These are phyloP conservation scores for Pteruthius melanotis DNA, from an alignment of 2,113 vertebrate species.

Conservation along the genomic window DNA sequence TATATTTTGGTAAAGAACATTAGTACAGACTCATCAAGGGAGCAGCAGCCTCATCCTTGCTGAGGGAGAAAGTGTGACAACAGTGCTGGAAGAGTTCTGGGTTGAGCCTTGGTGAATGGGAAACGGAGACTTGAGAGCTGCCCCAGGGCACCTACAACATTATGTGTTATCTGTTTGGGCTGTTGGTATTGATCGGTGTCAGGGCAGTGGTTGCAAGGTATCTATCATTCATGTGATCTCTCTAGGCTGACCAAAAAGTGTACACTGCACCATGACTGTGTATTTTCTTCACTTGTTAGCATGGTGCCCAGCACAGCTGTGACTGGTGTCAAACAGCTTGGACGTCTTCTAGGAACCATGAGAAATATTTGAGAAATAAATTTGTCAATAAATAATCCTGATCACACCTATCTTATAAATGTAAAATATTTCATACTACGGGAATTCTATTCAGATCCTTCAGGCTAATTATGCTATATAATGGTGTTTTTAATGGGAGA, in stretches of 20 bases:
- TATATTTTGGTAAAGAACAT: not conserved
- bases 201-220: not conserved
- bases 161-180: not conserved
- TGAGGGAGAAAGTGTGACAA: not conserved
- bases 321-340: not conserved
- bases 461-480: not conserved
- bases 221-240: not conserved
- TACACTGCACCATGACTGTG: not conserved
- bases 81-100: not conserved
- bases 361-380: not conserved
- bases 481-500: not conserved
- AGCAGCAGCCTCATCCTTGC: not conserved
- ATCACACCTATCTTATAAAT: not conserved
- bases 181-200: not conserved
- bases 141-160: not conserved
- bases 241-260: not conserved
- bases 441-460: not conserved
- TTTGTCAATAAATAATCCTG: not conserved
- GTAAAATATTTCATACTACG: not conserved
- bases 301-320: not conserved
- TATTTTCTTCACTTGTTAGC: not conserved
- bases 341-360: not conserved
- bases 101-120: not conserved
- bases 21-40: not conserved
- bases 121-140: not conserved